Evolutionary conservation across 2,888 invertebrate genomes (phyloP), one percentile per base, ranked within the genome.

Genomic region (Xanthorhoe spadicearia): DNA sequence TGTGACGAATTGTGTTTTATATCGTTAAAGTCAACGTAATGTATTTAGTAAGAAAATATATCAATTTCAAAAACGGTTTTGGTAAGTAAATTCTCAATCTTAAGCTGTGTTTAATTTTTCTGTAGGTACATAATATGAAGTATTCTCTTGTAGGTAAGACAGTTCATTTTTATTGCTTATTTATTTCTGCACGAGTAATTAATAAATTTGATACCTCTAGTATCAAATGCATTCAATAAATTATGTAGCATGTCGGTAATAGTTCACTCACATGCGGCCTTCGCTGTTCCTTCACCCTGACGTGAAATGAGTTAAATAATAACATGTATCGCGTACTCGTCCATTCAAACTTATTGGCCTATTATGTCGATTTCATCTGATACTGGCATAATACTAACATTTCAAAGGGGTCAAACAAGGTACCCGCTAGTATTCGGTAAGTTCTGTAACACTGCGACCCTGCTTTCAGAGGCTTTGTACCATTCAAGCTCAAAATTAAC

Each of bases 331-430:
- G 63, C 64, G 59, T 53, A 66, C 54, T 52, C 59, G 56, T 63
- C 68, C 68, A 75, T 80, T 75, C 69, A 79, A 74, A 70, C 68
- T 65, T 57, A 60, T 69, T 52, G 60, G 57, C 56, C 60, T 76
- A 76, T 76, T 78, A 78, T 77, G 69, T 61, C 72, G 64, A 74
- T 61, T 76, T 82, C 80, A 80, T 75, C 74, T 76, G 77, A 79
- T 82, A 83, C 80, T 80, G 78, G 74, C 77, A 80, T 83, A 82
- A 84, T 82, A 76, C 64, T 53, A 64, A 28, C 76, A 76, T 77
- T 80, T 73, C 70, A 71, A 77, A 72, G 80, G 75, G 70, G 53
- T 73, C 79, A 53, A 73, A 77, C 66, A 80, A 82, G 58, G 50
- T 18, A 46, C 18, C 62, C 62, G 10, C 51, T 19, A 43, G n/a